These are phyloP conservation scores for Seira musarum DNA, from an alignment of 2,888 invertebrate species.

Conservation along the genomic window DNA sequence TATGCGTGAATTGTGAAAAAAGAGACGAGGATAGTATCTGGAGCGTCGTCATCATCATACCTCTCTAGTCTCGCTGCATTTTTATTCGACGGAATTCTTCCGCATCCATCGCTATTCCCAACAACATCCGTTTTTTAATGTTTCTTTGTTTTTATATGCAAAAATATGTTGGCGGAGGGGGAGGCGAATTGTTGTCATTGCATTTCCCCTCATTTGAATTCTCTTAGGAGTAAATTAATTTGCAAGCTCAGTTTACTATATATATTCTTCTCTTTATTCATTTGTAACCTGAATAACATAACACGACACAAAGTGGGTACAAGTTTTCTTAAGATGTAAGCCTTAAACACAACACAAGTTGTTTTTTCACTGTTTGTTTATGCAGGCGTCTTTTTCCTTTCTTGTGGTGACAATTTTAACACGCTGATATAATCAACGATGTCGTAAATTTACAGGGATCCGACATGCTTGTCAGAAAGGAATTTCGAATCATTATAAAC, in stretches of 20 bases:
- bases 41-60: not conserved
- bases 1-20: not conserved
- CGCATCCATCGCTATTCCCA: conserved; percentile 43
- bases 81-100: conserved; percentile 37
- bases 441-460: not conserved
- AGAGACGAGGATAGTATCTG: not conserved
- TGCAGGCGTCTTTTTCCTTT: conserved; percentile 11
- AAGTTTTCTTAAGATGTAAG: no score
- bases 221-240: not conserved
- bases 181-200: not conserved
- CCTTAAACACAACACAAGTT: no score
- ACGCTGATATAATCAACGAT: not conserved
- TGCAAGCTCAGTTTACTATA: not conserved
- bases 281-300: conserved; percentile 16
- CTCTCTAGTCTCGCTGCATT: conserved; percentile 4
- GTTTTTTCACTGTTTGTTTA: not conserved
- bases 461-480: no score
- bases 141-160: conserved; percentile 11
- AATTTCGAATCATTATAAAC: no score
- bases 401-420: conserved; percentile 33
- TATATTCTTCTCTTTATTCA: conserved; percentile 34
- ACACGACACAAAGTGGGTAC: not conserved
- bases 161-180: not conserved
- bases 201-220: not conserved
- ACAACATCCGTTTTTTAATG: conserved; percentile 24